phyloP scores from a whole-genome alignment of 2,888 invertebrate genomes.

The Congeria kusceri region DNA sequence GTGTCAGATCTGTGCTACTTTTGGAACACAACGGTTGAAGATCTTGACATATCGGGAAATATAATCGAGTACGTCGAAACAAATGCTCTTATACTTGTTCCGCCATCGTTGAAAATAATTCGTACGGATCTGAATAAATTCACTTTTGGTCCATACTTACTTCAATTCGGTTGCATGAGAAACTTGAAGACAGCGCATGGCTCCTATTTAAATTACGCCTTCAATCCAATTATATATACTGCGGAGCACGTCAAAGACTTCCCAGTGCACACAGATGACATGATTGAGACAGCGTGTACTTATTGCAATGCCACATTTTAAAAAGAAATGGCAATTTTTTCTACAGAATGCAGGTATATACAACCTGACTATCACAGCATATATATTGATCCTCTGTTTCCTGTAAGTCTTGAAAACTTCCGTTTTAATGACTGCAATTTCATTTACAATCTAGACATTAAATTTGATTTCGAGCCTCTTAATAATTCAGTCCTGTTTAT shows the following conservation, averaged over 20 bases:
- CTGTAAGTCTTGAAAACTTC: background rate
- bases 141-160: slow-evolving; percentile 42
- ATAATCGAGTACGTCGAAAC: slow-evolving; percentile 29
- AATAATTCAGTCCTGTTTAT: slow-evolving; percentile 8
- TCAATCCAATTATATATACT: slow-evolving; percentile 4
- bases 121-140: slow-evolving; percentile 39
- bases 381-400: background rate
- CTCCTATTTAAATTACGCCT: slow-evolving; percentile 8
- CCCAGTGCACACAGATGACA: background rate
- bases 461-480: background rate
- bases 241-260: slow-evolving; percentile 1
- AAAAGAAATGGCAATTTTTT: too few relatives aligned
- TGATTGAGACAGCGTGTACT: background rate
- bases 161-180: slow-evolving; percentile 26
- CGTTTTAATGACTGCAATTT: background rate
- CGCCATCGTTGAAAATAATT: slow-evolving; percentile 24
- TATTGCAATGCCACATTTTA: too few relatives aligned
- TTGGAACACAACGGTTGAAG: slow-evolving; percentile 38
- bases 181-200: slow-evolving; percentile 5
- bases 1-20: slow-evolving; percentile 49
- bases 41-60: slow-evolving; percentile 33
- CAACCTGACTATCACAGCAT: background rate
- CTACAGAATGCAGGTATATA: background rate
- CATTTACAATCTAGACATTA: background rate
- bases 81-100: slow-evolving; percentile 20